Percentiles rank a stretch among this genome's conserved stretches.
These are phyloP conservation scores for Planiliza haematocheilus DNA, from an alignment of 2,113 vertebrate genomes.

Conservation along the genomic window DNA sequence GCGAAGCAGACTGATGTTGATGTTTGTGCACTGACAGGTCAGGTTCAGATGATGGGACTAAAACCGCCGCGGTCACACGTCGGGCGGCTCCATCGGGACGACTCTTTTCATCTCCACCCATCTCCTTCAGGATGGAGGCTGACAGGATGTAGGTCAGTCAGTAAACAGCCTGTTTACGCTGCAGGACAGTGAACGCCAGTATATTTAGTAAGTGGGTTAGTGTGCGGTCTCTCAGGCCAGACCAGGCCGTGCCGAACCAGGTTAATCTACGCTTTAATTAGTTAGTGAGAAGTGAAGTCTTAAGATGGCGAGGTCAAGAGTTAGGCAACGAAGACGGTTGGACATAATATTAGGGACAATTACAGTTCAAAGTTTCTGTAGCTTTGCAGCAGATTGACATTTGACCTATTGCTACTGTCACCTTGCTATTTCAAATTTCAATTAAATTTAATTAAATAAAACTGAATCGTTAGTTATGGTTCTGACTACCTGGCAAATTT, in stretches of 20 bases:
- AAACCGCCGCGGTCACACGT: neutral
- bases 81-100: neutral
- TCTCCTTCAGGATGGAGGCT: neutral
- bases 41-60: neutral
- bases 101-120: too few species aligned
- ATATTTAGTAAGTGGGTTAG: conserved; percentile 78
- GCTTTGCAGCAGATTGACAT: too few species aligned
- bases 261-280: conserved; percentile 58
- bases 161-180: conserved; percentile 57
- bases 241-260: conserved; percentile 31
- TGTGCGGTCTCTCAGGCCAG: conserved; percentile 48
- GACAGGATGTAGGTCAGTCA: conserved; percentile 62
- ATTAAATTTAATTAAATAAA: too few species aligned
- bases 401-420: too few species aligned
- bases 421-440: too few species aligned
- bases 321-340: neutral
- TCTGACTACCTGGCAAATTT: too few species aligned
- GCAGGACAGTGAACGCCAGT: conserved; percentile 42
- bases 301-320: neutral
- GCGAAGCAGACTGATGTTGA: neutral
- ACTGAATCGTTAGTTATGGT: too few species aligned
- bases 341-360: too few species aligned
- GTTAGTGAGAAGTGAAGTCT: neutral
- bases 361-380: too few species aligned
- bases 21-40: neutral